Conservation (phyloP, 2,113 vertebrate species). For the Triplophysa tibetana region DNA sequence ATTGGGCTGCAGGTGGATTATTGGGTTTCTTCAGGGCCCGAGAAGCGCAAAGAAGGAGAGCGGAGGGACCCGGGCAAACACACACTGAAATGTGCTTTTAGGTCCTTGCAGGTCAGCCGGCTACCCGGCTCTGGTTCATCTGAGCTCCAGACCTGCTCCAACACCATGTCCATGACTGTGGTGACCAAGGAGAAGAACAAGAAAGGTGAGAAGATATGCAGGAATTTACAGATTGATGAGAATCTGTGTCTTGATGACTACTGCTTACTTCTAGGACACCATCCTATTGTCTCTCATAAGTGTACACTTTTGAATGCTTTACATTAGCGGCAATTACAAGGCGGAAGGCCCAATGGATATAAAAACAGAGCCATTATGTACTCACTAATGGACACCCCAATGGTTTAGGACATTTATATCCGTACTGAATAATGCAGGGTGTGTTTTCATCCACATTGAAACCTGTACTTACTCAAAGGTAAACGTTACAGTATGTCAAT, state of each 20-base stretch:
- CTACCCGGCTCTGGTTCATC: conserved; percentile 62
- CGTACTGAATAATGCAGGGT: not conserved
- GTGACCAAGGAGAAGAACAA: conserved; percentile 84
- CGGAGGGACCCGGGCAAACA: conserved; percentile 74
- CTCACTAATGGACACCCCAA: not conserved
- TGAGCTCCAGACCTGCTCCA: conserved; percentile 66
- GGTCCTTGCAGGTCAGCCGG: conserved; percentile 78
- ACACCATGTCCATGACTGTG: conserved; percentile 81
- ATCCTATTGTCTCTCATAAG: no score
- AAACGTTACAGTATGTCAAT: not conserved
- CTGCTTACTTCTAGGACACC: no score
- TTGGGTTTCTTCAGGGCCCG: conserved; percentile 73
- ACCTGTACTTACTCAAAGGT: not conserved
- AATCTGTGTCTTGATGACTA: no score
- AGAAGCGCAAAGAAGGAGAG: conserved; percentile 76
- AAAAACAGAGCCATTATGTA: not conserved
- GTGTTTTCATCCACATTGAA: not conserved
- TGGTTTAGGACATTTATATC: not conserved
- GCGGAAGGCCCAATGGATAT: no score
- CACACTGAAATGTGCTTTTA: conserved; percentile 78
- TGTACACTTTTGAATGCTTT: no score
- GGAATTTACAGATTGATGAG: not conserved
- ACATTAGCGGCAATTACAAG: no score
- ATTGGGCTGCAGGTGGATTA: conserved; percentile 83
- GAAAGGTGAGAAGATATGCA: conserved; percentile 68